Base-by-base conservation (phyloP, 1,140 invertebrate species). In the Metaphire vulgaris region DNA sequence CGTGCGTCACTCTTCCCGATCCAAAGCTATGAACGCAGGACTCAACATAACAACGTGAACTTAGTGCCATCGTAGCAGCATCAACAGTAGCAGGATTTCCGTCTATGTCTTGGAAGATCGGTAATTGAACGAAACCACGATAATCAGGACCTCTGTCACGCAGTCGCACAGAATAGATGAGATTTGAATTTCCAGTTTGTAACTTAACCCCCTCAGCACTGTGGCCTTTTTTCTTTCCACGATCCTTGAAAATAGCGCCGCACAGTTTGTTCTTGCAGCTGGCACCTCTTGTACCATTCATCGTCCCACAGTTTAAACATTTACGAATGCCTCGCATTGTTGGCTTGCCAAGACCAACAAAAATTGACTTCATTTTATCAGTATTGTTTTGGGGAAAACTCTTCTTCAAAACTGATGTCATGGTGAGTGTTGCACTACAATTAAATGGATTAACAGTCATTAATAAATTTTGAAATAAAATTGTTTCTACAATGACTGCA, bases 261-360 rank as follows among this genome's bases (percentile, higher is more conserved):
- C 92, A 93, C 12, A 88, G 84, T 84, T 91, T 91, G 81, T 93
- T 93, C 83, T 93, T 93, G 83, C 92, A 93, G 76, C 89, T 89
- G 16, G 90, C 85, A 32, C 91, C 90, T 80, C 91, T 84, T 1
- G 91, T 92, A 0, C 92, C 92, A 86, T 93, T 93, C 73, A 89
- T 91, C 1, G 90, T 91, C 0, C 91, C 91, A 88, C 92, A 93
- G 83, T 92, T 92, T 1, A 90, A 90, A 83, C 92, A 93, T 81
- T 91, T 92, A 79, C 90, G 87, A 0, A 93, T 89, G 78, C 92
- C 92, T 81, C 90, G 87, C 79, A 90, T 84, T 74, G 89, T 92
- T 77, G 89, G 90, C 84, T 88, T 91, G 77, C 91, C 91, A 80
- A 91, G 86, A 87, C 89, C 91, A 81, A 85, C 89, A 81, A 89